Evolutionary conservation across 2,888 invertebrate genomes (phyloP), one percentile per base, ranked within the genome.

Genomic region (Galeruca laticollis): DNA sequence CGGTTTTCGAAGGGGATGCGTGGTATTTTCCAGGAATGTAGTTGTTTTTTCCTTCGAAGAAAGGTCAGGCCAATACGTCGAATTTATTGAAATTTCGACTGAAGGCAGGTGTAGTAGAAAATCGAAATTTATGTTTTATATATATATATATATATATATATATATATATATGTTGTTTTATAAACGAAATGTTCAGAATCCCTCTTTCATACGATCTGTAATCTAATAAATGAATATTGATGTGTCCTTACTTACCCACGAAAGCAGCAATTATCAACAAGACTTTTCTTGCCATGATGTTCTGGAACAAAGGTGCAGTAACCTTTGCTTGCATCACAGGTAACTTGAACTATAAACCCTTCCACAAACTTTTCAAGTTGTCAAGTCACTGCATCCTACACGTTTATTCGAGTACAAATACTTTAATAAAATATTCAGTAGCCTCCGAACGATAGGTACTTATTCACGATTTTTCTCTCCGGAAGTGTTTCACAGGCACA

Each of bases 301-400:
- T 47, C 18, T 47, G n/a, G 43, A 47, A 47, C 43, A 18, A 6
- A 8, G 43, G 15, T 15, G 43, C n/a, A 47, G 15, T 47, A 15
- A 47, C 15, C 15, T 47, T 8, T 15, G 43, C 43, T 47, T 47
- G 15, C 43, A 47, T 47, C 15, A 15, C 15, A n/a, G 9, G 15
- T 5, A 47, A 37, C 11, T 37, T 37, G 11, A 37, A 13, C 40
- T 15, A 47, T 15, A 13, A 51, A 35, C 37, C 37, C 51, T 56
- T 51, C 20, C 33, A 20, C 49, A n/a, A 47, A 52, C 4, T 26
- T 43, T 64, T 40, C n/a, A 15, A 6, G 56, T 33, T 49, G 35
- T 59, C 59, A 59, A 66, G 15, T 66, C 65, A 66, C 65, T 66
- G 65, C 59, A 66, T 66, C 51, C 59, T 51, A 59, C 10, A 59